A percentile compares a stretch with the other conserved stretches of the same genome.
These are phyloP conservation scores for Gymnorhina tibicen DNA, from an alignment of 2,113 vertebrate genomes.

Conservation along the genomic window DNA sequence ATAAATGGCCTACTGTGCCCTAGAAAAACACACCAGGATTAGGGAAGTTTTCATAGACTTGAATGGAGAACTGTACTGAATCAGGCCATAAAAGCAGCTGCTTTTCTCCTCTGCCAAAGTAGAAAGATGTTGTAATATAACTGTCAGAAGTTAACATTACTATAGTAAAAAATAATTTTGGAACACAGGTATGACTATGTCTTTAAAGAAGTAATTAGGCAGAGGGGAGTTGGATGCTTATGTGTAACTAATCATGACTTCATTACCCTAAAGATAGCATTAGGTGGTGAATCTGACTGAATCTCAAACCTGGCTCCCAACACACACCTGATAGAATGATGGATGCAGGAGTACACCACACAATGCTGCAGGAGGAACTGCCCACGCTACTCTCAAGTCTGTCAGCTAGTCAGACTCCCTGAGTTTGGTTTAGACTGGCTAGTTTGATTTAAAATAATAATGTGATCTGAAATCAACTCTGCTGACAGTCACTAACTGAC, in stretches of 20 bases:
- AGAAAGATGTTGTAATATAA: neutral
- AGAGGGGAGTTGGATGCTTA: neutral
- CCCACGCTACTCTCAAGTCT: neutral
- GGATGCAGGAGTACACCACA: neutral
- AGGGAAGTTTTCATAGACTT: neutral
- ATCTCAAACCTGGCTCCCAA: neutral
- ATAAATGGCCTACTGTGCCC: neutral
- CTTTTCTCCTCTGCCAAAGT: neutral
- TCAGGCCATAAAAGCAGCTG: neutral
- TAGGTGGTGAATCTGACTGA: neutral
- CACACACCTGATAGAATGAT: neutral
- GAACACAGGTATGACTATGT: neutral
- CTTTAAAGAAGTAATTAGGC: neutral
- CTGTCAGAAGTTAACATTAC: neutral
- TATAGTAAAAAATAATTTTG: neutral
- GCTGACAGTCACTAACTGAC: conserved; percentile 56
- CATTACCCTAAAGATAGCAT: neutral
- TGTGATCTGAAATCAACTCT: conserved; percentile 51
- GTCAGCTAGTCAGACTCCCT: conserved; percentile 3
- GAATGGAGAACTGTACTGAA: neutral
- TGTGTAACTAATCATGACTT: neutral
- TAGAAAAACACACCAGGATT: neutral
- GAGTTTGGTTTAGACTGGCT: neutral
- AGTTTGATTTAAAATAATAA: conserved; percentile 66
- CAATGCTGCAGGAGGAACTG: neutral